These are phyloP conservation scores for Glyptemys insculpta DNA, from an alignment of 2,797 vertebrate genomes.

Conservation along the genomic window DNA sequence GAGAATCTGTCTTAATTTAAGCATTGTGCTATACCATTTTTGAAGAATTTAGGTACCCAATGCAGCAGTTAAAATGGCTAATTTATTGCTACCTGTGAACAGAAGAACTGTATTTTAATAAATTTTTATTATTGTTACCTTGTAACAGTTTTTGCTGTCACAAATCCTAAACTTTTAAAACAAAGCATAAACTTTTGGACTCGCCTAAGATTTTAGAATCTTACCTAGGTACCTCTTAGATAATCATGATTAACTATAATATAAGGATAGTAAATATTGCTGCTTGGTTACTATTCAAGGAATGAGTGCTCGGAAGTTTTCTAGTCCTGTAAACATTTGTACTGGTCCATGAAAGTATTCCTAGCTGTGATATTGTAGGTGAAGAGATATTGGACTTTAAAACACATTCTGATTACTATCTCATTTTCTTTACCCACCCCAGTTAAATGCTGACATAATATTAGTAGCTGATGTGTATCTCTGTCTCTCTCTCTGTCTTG, in stretches of 20 bases:
- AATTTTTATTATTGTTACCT: background rate
- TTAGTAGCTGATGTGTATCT: too few relatives aligned
- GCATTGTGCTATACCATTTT: background rate
- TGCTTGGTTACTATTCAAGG: background rate
- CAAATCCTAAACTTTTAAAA: background rate
- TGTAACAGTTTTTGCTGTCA: background rate
- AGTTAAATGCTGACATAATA: too few relatives aligned
- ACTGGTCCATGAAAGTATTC: background rate
- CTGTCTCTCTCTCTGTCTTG: background rate
- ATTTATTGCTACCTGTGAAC: background rate
- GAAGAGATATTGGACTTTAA: background rate
- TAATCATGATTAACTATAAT: background rate
- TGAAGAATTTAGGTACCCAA: background rate
- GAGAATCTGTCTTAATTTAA: background rate
- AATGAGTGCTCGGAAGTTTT: background rate
- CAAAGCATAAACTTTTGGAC: background rate
- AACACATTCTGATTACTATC: background rate
- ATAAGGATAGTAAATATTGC: background rate
- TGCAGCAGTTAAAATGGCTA: background rate
- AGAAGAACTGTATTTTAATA: background rate
- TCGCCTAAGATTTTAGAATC: background rate
- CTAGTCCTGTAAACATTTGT: background rate
- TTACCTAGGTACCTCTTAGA: background rate
- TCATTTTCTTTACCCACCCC: too few relatives aligned
- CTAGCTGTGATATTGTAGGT: background rate